These are phyloP conservation scores for Damaliscus lunatus DNA, from an alignment of 2,113 vertebrate genomes.

Conservation along the genomic window DNA sequence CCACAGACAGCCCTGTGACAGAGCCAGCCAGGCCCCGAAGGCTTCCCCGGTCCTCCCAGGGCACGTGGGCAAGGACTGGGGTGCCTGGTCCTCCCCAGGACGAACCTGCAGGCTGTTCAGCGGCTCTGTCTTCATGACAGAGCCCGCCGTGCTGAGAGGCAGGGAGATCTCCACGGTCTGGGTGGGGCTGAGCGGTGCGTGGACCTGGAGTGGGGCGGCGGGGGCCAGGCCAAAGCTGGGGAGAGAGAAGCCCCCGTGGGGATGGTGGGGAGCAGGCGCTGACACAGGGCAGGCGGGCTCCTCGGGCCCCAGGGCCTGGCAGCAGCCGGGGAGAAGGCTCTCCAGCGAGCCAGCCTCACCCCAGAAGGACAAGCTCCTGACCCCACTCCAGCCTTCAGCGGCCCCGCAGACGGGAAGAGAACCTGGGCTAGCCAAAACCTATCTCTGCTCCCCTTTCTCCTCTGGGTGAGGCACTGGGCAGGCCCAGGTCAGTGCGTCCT, in stretches of 20 bases:
- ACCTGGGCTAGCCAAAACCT: background rate
- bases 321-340: background rate
- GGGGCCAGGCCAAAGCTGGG: constrained; percentile 94
- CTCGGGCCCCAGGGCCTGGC: background rate
- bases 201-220: constrained; percentile 95
- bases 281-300: background rate
- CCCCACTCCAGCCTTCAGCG: background rate
- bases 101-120: constrained; percentile 96
- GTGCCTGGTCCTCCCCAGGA: background rate
- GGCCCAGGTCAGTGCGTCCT: background rate
- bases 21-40: background rate
- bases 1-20: background rate
- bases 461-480: background rate
- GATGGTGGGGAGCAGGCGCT: background rate
- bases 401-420: background rate
- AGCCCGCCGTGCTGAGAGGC: constrained; percentile 92
- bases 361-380: background rate
- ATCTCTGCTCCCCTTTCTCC: background rate
- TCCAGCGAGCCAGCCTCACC: background rate
- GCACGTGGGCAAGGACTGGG: fast-evolving
- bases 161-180: constrained; percentile 93
- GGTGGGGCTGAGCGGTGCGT: constrained; percentile 92
- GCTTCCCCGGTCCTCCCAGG: background rate
- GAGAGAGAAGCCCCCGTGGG: constrained; percentile 3
- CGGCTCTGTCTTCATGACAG: constrained; percentile 99